Base-by-base conservation (phyloP, 1,140 invertebrate genomes). In the Forficula auricularia region DNA sequence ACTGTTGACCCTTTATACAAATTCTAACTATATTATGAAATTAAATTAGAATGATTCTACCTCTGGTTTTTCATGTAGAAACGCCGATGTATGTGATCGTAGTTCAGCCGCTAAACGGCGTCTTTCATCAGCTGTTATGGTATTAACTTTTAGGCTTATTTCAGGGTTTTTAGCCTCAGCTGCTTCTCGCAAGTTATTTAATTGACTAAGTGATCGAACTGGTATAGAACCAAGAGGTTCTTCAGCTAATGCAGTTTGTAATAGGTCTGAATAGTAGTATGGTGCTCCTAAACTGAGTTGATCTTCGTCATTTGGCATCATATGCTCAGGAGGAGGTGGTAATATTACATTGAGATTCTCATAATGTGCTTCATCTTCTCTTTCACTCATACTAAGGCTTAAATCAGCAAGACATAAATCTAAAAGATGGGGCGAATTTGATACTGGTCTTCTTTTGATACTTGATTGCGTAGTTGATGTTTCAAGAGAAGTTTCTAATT, bases 251-350 rank as follows among this genome's bases (percentile, higher is more conserved):
- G 22, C 52, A 1, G 38, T 47, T 45, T 54, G 54, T 18, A 63
- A 48, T n/a, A 86, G 60, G 58, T 89, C 84, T 0, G 83, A 86
- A 59, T 87, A 87, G 54, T 89, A 88, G 55, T 88, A 86, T 1
- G 83, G 83, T 12, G 81, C 82, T 20, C 61, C 61, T 2, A 55
- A 48, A 22, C 57, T 54, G 16, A 62, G 54, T 13, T 46, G 44
- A 13, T 52, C 34, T 39, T 35, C 22, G 13, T 22, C 6, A 16
- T 30, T 22, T 38, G 12, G 7, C 22, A 12, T 22, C 7, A 15
- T n/a, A 35, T 36, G 34, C 2, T 16, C 3, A 0, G 46, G 44
- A 32, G 51, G 47, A 18, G 48, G 49, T 15, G 49, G 49, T 19
- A 45, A 14, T 3, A 33, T 4, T n/a, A 45, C 39, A 50, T 52